phyloP scores from a whole-genome alignment of 2,113 vertebrate genomes.

The Laticauda laticaudata region DNA sequence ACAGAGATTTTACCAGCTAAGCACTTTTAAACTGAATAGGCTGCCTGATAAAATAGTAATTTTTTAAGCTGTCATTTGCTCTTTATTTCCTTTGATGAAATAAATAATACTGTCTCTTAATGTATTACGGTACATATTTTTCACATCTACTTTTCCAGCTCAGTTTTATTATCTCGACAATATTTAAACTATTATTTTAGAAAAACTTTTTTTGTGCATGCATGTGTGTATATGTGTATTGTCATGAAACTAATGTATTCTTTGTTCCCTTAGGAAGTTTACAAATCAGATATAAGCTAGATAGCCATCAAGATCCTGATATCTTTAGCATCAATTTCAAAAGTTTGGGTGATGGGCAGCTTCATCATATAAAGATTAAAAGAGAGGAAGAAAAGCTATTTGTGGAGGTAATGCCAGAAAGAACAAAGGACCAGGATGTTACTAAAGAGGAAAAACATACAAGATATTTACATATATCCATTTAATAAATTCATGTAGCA shows the following conservation, averaged over 20 bases:
- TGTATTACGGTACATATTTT: not conserved
- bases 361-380: constrained; percentile 73
- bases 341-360: constrained; percentile 77
- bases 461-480: not conserved
- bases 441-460: not conserved
- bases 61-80: not conserved
- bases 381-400: constrained; percentile 71
- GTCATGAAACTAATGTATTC: constrained; percentile 10
- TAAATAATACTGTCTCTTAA: not conserved
- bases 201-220: not conserved
- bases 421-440: fast-evolving
- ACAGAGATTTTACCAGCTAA: not conserved
- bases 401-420: constrained; percentile 71
- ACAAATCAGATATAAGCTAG: constrained; percentile 79
- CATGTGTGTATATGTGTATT: not conserved
- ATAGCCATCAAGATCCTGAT: constrained; percentile 73
- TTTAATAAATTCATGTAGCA: not conserved
- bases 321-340: constrained; percentile 69
- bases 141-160: not conserved
- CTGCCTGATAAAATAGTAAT: not conserved
- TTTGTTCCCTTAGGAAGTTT: constrained; percentile 73
- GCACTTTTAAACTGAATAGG: not conserved
- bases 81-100: not conserved
- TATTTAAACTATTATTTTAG: constrained; percentile 13
- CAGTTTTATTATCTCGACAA: not conserved